phyloP scores from a whole-genome alignment of 2,888 invertebrate species.

The Eupithecia pulchellata region DNA sequence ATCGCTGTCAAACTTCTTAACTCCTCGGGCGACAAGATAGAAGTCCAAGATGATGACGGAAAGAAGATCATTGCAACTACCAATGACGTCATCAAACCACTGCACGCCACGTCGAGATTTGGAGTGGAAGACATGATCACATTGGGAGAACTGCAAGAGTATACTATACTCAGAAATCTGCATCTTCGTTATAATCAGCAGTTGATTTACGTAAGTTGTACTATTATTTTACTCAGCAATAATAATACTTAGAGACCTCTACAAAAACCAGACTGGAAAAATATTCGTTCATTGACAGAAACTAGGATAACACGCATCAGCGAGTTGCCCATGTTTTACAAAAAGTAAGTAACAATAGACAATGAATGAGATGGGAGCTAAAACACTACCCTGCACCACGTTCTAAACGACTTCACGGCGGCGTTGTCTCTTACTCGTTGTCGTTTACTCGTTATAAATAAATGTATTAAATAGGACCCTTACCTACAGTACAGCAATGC shows the following conservation, averaged over 20 bases:
- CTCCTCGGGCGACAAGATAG: conserved; percentile 90
- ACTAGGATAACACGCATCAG: no score
- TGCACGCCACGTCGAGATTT: conserved; percentile 91
- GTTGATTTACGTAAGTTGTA: conserved; percentile 93
- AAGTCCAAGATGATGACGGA: conserved; percentile 93
- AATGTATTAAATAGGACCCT: no score
- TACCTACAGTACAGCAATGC: no score
- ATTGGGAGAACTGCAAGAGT: conserved; percentile 96
- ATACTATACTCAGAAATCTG: conserved; percentile 95
- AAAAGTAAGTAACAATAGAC: no score
- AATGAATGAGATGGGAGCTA: background rate
- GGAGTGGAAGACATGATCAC: conserved; percentile 98
- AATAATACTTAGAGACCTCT: no score
- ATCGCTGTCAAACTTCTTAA: conserved; percentile 93
- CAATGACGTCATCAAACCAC: conserved; percentile 88
- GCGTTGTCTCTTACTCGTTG: no score
- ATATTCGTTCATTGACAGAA: no score
- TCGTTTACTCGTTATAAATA: no score
- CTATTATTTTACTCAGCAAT: no score
- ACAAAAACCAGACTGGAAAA: no score
- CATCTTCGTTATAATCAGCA: conserved; percentile 95
- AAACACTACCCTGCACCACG: background rate
- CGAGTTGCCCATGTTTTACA: no score
- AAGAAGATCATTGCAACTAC: conserved; percentile 87
- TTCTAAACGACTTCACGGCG: no score